A percentile compares a stretch with the other conserved stretches of the same genome.
Evolutionary conservation across 2,113 vertebrate genomes (phyloP).

Genomic region (Tringa solitaria): DNA sequence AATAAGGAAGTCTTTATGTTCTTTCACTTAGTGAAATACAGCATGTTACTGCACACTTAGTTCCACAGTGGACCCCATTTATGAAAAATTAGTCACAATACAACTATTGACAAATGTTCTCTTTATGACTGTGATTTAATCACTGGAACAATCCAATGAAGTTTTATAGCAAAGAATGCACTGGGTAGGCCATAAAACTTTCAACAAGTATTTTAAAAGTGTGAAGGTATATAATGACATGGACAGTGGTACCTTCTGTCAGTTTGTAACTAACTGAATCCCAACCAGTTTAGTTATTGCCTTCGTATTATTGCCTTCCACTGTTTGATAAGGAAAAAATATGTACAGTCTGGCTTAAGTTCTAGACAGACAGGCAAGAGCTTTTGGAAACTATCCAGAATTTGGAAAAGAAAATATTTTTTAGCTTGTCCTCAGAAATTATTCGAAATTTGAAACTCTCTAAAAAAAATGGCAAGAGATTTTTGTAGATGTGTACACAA

Average conservation of each 20-base stretch:
- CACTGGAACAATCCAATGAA: not conserved
- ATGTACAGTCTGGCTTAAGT: accelerated
- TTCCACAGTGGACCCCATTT: not conserved
- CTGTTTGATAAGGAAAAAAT: not conserved
- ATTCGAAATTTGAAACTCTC: not conserved
- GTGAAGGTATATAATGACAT: not conserved
- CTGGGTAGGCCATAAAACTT: not conserved
- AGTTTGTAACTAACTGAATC: not conserved
- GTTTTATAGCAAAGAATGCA: not conserved
- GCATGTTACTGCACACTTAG: not conserved
- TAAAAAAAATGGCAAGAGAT: not conserved
- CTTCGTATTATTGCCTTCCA: not conserved
- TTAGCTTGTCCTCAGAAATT: not conserved
- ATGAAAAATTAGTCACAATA: not conserved
- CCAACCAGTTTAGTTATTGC: not conserved
- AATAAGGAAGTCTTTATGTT: not conserved
- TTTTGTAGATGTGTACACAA: not conserved
- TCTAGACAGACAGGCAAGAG: not conserved
- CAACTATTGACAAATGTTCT: not conserved
- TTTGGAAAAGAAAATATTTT: not conserved
- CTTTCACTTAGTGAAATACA: not conserved
- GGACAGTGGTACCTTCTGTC: not conserved
- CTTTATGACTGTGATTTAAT: not conserved
- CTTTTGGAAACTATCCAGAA: not conserved
- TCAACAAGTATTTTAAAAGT: not conserved